These are phyloP conservation scores for Anoplolepis gracilipes DNA, from an alignment of 1,140 invertebrate genomes.

Conservation along the genomic window DNA sequence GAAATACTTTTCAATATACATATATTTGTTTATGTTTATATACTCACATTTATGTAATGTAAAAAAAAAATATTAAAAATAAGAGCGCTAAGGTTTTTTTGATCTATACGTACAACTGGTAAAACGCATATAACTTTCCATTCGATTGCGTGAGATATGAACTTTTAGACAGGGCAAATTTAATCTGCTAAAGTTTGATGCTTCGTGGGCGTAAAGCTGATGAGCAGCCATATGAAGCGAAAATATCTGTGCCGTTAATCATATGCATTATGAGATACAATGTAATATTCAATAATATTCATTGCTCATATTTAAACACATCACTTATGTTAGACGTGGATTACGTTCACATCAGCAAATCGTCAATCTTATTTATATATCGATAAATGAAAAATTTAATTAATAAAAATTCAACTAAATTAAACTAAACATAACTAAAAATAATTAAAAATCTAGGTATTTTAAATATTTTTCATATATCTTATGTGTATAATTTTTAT, in stretches of 20 bases:
- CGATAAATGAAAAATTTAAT: neutral
- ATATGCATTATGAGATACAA: neutral
- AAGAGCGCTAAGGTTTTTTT: neutral
- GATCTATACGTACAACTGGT: constrained; percentile 2
- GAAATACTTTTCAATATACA: neutral
- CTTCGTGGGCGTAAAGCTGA: neutral
- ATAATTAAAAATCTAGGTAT: no score
- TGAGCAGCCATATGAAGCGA: neutral
- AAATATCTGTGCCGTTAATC: constrained; percentile 31
- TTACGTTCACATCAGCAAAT: neutral
- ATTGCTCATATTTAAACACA: neutral
- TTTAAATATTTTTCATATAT: no score
- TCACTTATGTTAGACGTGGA: neutral
- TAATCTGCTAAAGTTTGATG: constrained; percentile 42
- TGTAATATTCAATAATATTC: neutral
- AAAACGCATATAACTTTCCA: neutral
- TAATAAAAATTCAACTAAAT: neutral
- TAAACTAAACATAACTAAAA: neutral
- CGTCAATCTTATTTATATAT: no score
- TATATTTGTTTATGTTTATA: neutral
- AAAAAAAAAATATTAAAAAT: neutral
- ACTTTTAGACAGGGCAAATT: constrained; percentile 8
- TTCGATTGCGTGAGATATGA: constrained; percentile 2
- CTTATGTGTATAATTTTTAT: constrained; percentile 12
- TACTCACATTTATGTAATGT: neutral